Base-by-base conservation (phyloP, 2,113 vertebrate genomes). In the Athene noctua region DNA sequence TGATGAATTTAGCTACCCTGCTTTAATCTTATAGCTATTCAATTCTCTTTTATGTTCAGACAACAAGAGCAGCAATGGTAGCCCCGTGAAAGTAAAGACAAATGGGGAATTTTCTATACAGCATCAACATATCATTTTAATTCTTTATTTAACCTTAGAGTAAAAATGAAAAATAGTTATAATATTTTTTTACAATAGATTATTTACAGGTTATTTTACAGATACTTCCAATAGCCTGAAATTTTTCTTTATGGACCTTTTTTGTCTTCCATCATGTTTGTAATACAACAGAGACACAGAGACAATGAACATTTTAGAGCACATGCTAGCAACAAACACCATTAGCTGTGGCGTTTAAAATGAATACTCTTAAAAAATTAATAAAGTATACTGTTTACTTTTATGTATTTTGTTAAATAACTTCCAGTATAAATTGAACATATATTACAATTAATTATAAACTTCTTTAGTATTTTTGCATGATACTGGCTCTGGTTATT, bases 271-370 rank as follows among this genome's bases (percentile, higher is more conserved):
- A 8, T 42, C 8, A 3, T 32, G 20, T 84, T 65, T 88, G 32
- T 34, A 38, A 38, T 59, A 30, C 15, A 54, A 29, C 14, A 66
- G 38, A 75, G 30, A 61, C 16, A 29, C 14, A 66, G 38, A 75
- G 30, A 61, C 16, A 65, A 44, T 49, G 5, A 80, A 46, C 18
- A 13, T 91, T 91, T 75, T 72, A 90, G 13, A 80, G 29, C 13
- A 65, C 30, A 15, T 44, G 10, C n/a, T 57, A 72, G 49, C 67
- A 32, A 68, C 0, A 14, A 62, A 19, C 0, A 1, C 7, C 10
- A 80, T 51, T 74, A 75, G 9, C 55, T 49, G 11, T 59, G 36
- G 30, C 23, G 49, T 73, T 86, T 85, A 38, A 27, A 80, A 38
- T 36, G 5, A 62, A 44, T 42, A 44, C 7, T 32, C 9, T 82